Percentiles rank a stretch among this genome's conserved stretches.
These are phyloP conservation scores for Zelostemma sp. DNA, from an alignment of 1,140 invertebrate species.

Conservation along the genomic window DNA sequence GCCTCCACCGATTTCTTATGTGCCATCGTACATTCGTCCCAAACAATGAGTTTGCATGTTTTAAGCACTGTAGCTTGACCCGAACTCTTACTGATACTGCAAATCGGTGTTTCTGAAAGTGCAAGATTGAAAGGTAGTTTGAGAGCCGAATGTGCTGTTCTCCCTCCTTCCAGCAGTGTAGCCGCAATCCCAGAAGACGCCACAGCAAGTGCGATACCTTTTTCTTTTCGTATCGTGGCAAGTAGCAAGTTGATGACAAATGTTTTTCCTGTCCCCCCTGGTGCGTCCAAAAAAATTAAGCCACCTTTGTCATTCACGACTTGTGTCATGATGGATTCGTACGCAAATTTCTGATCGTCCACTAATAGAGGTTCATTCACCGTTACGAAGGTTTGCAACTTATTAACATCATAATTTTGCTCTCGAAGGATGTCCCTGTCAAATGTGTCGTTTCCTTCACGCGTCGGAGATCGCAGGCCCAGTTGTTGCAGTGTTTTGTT, in stretches of 20 bases:
- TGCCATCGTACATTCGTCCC: slow-evolving; percentile 64
- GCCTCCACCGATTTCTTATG: slow-evolving; percentile 46
- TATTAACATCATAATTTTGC: slow-evolving; percentile 4
- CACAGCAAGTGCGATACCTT: slow-evolving; percentile 47
- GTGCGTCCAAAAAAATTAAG: slow-evolving; percentile 42
- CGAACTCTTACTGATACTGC: slow-evolving; percentile 1
- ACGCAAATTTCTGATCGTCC: slow-evolving; percentile 28
- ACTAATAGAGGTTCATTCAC: slow-evolving; percentile 3
- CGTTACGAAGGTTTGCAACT: background rate
- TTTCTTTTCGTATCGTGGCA: slow-evolving; percentile 17
- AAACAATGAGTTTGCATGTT: slow-evolving; percentile 49
- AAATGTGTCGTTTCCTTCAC: slow-evolving; percentile 1
- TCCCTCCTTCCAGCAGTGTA: slow-evolving; percentile 54
- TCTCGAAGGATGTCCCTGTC: slow-evolving; percentile 1
- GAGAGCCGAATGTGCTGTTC: slow-evolving; percentile 59
- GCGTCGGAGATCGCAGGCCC: slow-evolving; percentile 21
- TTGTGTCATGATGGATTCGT: slow-evolving; percentile 33
- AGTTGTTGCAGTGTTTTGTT: slow-evolving; percentile 23
- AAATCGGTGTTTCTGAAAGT: slow-evolving; percentile 6
- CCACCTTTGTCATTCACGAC: slow-evolving; percentile 11
- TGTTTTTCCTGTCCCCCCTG: no score
- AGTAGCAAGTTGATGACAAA: slow-evolving; percentile 35
- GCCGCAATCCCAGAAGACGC: slow-evolving; percentile 65
- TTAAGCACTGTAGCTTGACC: background rate
- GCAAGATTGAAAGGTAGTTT: slow-evolving; percentile 47